Percentiles rank a stretch among this genome's conserved stretches.
Conservation (phyloP, 1,140 invertebrate species). For the Lasioglossum baleicum region DNA sequence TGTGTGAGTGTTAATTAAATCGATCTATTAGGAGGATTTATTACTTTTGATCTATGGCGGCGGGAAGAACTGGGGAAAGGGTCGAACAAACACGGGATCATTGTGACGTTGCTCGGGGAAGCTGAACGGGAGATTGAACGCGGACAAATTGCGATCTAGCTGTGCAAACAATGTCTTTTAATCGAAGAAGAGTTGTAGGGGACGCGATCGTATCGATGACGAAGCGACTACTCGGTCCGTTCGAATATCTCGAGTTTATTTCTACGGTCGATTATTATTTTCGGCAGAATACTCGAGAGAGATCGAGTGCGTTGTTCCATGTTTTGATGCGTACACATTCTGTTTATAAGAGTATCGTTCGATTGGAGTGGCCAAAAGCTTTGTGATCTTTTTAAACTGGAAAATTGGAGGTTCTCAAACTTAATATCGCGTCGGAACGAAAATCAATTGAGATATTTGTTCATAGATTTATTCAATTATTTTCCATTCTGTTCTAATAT, state of each 20-base stretch:
- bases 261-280: background rate
- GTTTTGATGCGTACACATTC: too few species aligned
- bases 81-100: conserved; percentile 43
- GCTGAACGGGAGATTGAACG: conserved; percentile 29
- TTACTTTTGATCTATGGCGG: background rate
- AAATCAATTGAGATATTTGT: too few species aligned
- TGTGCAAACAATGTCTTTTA: conserved; percentile 77
- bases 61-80: conserved; percentile 5
- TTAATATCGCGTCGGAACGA: too few species aligned
- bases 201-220: conserved; percentile 12
- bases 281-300: background rate
- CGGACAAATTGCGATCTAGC: conserved; percentile 47
- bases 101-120: conserved; percentile 21
- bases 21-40: background rate
- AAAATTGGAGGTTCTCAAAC: too few species aligned
- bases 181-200: conserved; percentile 49
- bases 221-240: conserved; percentile 10
- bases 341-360: too few species aligned
- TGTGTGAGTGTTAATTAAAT: background rate
- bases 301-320: background rate
- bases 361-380: too few species aligned
- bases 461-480: too few species aligned
- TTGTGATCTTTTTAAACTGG: too few species aligned
- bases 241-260: background rate
- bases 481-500: too few species aligned